Conservation (phyloP, 2,797 vertebrate genomes). For the Psittacula derbiana region DNA sequence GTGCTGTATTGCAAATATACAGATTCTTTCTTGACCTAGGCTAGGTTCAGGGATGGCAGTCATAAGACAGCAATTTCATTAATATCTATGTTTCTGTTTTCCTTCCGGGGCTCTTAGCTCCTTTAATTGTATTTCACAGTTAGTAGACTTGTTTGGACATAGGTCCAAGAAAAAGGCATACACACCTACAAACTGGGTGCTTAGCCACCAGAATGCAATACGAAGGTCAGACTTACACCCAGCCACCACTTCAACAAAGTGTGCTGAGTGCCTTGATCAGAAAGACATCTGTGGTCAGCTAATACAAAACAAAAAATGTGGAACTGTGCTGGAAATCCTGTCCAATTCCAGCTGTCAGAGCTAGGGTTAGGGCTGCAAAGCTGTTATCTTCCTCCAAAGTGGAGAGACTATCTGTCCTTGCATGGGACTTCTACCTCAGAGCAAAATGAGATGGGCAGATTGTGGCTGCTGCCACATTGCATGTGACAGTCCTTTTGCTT, state of each 20-base stretch:
- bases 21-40: not conserved
- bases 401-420: not conserved
- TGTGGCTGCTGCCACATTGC: not conserved
- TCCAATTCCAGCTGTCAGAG: not conserved
- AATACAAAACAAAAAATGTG: not conserved
- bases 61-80: not conserved
- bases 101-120: not conserved
- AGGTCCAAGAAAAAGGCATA: not conserved
- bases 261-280: not conserved
- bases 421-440: not conserved
- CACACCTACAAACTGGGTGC: not conserved
- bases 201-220: not conserved
- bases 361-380: not conserved
- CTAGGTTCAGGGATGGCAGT: not conserved
- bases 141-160: not conserved
- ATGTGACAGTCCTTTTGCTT: not conserved
- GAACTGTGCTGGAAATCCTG: not conserved
- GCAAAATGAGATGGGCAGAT: not conserved
- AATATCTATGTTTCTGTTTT: not conserved
- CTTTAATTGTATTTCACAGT: not conserved
- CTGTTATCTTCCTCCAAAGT: not conserved
- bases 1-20: not conserved
- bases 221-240: not conserved
- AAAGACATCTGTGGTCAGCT: not conserved
- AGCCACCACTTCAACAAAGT: rapidly evolving